phyloP scores from a whole-genome alignment of 2,797 vertebrate species.

The Leucoraja ocellata region DNA sequence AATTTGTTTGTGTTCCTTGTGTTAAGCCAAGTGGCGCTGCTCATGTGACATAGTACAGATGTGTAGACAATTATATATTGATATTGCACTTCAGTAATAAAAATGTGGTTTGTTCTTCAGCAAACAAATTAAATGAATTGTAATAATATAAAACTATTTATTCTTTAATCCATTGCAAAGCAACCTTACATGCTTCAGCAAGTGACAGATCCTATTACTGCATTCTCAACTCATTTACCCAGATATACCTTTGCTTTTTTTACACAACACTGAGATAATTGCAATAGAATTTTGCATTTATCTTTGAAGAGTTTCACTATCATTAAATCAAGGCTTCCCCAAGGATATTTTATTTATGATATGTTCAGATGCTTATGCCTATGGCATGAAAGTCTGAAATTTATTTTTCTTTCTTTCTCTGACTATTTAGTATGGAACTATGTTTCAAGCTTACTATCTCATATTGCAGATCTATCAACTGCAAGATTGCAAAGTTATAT shows the following conservation, averaged over 20 bases:
- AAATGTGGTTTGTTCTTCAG: neutral
- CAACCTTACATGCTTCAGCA: neutral
- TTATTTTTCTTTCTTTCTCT: neutral
- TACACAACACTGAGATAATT: neutral
- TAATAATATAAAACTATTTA: neutral
- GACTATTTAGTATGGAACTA: neutral
- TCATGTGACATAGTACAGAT: neutral
- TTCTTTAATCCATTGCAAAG: neutral
- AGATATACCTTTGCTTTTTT: neutral
- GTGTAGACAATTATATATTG: neutral
- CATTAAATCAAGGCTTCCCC: neutral
- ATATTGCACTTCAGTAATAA: too few species aligned
- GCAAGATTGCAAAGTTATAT: neutral
- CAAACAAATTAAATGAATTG: neutral
- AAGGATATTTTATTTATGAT: neutral
- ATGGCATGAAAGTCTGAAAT: neutral
- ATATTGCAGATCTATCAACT: neutral
- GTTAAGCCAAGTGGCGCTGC: neutral
- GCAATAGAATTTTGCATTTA: neutral
- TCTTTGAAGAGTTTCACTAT: neutral
- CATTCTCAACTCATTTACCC: neutral
- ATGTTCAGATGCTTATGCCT: neutral
- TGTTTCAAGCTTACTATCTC: too few species aligned
- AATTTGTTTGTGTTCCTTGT: neutral
- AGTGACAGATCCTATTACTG: constrained; percentile 5